Evolutionary conservation across 2,113 vertebrate species (phyloP), one percentile per base, ranked within the genome.

Genomic region (Accipiter cooperii): DNA sequence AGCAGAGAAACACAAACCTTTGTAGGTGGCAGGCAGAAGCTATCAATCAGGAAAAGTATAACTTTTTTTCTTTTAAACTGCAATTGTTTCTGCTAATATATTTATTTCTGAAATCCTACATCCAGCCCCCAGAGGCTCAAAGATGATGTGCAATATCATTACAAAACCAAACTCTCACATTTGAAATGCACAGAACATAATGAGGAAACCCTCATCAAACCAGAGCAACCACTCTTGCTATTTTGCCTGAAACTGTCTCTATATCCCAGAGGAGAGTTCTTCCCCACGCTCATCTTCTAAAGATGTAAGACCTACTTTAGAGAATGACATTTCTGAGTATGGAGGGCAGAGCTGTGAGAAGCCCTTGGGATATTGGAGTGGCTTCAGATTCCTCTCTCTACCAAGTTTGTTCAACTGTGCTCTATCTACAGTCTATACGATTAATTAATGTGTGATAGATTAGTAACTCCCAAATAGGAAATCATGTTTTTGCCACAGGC

Each of bases 401-500:
- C n/a, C 0, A 9, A 74, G 71, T 93, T 91, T 88, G 68, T 88
- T 96, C 84, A 86, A 4, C 89, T 3, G 0, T 61, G 57, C 61
- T 87, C 84, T 85, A 38, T 84, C 88, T 82, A 9, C 68, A 70
- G 54, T 54, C 96, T 93, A 65, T 92, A 78, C 10, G 8, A 86
- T 93, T 96, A 96, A 96, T 96, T 96, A 96, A 93, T 15, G n/a
- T 68, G 69, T 92, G 85, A 97, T 96, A 87, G 93, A 95, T 95
- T 79, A 93, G 76, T 60, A 84, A 87, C 68, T 96, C 93, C 88
- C 93, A 89, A 96, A 93, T 54, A 97, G 91, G 88, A 96, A 97
- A 92, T 71, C 58, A 25, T 79, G 82, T 36, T 95, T 96, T 96
- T 0, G 36, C 93, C 40, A 47, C 82, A 73, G 95, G 93, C 90